Percentiles rank a stretch among this genome's conserved stretches.
Conservation (phyloP, 2,888 invertebrate genomes). For the Dicyrtoma fusca region DNA sequence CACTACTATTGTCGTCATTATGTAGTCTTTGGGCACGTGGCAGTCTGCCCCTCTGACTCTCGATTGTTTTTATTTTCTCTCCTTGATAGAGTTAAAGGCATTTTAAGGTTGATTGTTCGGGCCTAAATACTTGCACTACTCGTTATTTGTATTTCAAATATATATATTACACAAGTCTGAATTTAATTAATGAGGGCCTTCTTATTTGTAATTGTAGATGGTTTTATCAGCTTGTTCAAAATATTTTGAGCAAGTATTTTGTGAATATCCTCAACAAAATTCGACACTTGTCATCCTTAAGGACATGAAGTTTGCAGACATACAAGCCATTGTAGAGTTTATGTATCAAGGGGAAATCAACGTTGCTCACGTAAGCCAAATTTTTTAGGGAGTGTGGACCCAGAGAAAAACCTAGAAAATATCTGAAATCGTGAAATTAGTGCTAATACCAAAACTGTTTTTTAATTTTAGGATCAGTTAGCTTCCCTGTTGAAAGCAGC, state of each 20-base stretch:
- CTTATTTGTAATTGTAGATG: constrained; percentile 64
- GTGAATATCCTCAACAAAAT: constrained; percentile 78
- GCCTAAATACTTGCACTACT: too few species aligned
- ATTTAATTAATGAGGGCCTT: neutral
- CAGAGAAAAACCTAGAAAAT: neutral
- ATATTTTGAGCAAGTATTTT: constrained; percentile 83
- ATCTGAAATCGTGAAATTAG: neutral
- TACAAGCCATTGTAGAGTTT: constrained; percentile 86
- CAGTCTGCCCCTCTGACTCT: too few species aligned
- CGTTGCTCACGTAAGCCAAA: constrained; percentile 81
- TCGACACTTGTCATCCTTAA: constrained; percentile 80
- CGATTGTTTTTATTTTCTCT: too few species aligned
- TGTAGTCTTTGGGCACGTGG: too few species aligned
- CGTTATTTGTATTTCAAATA: too few species aligned
- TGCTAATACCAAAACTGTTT: too few species aligned
- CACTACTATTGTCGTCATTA: too few species aligned
- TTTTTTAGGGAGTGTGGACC: too few species aligned
- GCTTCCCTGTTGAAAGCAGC: constrained; percentile 87
- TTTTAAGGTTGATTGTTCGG: too few species aligned
- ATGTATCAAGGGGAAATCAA: constrained; percentile 97
- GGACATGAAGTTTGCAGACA: constrained; percentile 87
- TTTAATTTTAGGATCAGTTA: constrained; percentile 71
- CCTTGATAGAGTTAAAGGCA: too few species aligned
- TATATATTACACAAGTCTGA: neutral
- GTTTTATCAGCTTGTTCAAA: constrained; percentile 91